Conservation (phyloP, 1,140 invertebrate species). For the Coenobita brevimanus region DNA sequence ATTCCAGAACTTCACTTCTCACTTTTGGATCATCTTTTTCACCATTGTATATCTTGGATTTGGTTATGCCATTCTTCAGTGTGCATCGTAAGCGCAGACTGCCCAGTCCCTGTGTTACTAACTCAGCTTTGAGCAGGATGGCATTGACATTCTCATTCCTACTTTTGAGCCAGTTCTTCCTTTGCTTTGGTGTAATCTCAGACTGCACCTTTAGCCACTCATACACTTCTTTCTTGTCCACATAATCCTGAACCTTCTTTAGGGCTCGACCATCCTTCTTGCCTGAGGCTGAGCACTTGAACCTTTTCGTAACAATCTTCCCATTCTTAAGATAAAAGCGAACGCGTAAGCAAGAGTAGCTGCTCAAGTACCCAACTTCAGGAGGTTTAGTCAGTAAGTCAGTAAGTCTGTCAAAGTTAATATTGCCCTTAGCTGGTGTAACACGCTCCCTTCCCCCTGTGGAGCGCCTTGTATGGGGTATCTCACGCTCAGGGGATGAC, state of each 20-base stretch:
- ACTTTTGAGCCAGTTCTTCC: constrained; percentile 23
- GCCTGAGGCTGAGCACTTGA: constrained; percentile 12
- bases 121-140: constrained; percentile 20
- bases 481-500: constrained; percentile 3
- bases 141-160: constrained; percentile 10
- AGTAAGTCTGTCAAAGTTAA: not conserved
- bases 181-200: not conserved
- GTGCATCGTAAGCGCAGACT: constrained; percentile 16
- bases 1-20: constrained; percentile 14
- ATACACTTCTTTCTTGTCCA: constrained; percentile 4
- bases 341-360: not conserved
- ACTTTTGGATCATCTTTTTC: constrained; percentile 20
- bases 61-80: constrained; percentile 8
- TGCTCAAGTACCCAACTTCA: constrained; percentile 18
- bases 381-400: constrained; percentile 14
- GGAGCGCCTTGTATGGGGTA: not conserved
- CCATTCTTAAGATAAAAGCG: constrained; percentile 34
- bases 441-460: not conserved
- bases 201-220: constrained; percentile 11
- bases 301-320: constrained; percentile 24
- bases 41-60: constrained; percentile 30
- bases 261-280: not conserved
- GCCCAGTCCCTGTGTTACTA: constrained; percentile 17
- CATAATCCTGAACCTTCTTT: constrained; percentile 28
- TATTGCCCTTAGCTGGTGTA: not conserved